Evolutionary conservation across 1,140 invertebrate genomes (phyloP).

Genomic region (Lordiphosa mommai): DNA sequence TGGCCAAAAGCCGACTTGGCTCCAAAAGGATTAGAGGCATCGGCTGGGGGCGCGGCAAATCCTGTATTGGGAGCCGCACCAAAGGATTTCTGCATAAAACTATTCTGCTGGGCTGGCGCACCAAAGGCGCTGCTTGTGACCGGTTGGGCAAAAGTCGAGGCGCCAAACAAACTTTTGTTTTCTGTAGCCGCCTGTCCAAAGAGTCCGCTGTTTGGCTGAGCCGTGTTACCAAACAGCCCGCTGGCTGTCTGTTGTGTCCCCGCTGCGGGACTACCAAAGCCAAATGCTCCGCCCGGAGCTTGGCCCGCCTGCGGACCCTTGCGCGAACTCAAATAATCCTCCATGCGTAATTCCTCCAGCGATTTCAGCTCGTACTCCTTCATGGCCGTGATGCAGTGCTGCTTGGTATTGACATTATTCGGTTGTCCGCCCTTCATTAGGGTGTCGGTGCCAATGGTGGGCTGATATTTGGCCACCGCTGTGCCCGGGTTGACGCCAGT

Average conservation of each 20-base stretch:
- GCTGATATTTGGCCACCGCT: constrained; percentile 90
- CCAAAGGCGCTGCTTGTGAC: constrained; percentile 74
- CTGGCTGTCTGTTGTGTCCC: constrained; percentile 58
- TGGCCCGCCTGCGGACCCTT: constrained; percentile 85
- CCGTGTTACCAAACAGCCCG: constrained; percentile 78
- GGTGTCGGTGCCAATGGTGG: constrained; percentile 92
- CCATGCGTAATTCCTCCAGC: constrained; percentile 94
- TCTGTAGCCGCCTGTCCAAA: constrained; percentile 79
- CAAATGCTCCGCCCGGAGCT: constrained; percentile 79
- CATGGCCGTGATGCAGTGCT: constrained; percentile 98
- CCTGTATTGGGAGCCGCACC: constrained; percentile 82
- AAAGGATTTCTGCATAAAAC: constrained; percentile 79
- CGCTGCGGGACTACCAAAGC: constrained; percentile 80
- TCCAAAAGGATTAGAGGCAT: constrained; percentile 79
- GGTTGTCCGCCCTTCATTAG: constrained; percentile 92
- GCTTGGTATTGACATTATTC: constrained; percentile 92
- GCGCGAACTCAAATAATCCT: constrained; percentile 94
- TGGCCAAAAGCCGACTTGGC: constrained; percentile 79
- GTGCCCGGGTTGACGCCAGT: constrained; percentile 83
- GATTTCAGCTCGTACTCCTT: constrained; percentile 98
- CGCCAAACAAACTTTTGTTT: constrained; percentile 66
- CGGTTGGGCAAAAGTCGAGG: constrained; percentile 75
- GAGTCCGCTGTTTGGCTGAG: constrained; percentile 65
- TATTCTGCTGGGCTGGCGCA: constrained; percentile 68
- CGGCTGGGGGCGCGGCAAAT: constrained; percentile 81